Percentiles rank a stretch among this genome's conserved stretches.
These are phyloP conservation scores for Drosophila parabipectinata DNA, from an alignment of 1,140 invertebrate genomes.

Conservation along the genomic window DNA sequence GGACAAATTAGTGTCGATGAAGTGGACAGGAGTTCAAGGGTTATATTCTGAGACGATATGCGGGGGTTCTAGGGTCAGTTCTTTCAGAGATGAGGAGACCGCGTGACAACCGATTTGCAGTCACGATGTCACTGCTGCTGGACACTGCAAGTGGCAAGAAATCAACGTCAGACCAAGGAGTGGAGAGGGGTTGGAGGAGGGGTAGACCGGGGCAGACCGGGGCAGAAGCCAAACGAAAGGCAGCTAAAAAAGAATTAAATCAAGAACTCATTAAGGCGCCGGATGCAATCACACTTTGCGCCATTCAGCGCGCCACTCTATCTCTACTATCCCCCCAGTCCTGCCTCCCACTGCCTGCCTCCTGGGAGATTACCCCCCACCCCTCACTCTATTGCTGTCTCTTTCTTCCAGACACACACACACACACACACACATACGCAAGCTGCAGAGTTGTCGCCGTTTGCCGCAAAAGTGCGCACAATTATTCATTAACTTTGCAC, in stretches of 20 bases:
- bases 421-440: neutral
- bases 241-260: conserved; percentile 83
- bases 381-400: neutral
- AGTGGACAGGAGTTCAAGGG: conserved; percentile 15
- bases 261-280: conserved; percentile 83
- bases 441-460: conserved; percentile 59
- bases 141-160: conserved; percentile 75
- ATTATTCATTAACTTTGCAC: conserved; percentile 83
- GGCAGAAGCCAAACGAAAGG: conserved; percentile 70
- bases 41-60: too few species aligned
- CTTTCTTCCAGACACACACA: conserved; percentile 21
- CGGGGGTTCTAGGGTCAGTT: too few species aligned
- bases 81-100: too few species aligned
- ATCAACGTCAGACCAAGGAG: conserved; percentile 62
- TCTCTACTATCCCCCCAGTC: conserved; percentile 17
- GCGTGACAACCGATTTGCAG: conserved; percentile 63
- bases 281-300: conserved; percentile 83
- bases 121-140: conserved; percentile 68
- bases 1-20: conserved; percentile 76
- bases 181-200: neutral
- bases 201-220: conserved; percentile 19
- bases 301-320: conserved; percentile 70
- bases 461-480: conserved; percentile 82
- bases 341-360: neutral
- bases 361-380: neutral